Evolutionary conservation across 2,113 vertebrate genomes (phyloP).

Genomic region (Centropristis striata): DNA sequence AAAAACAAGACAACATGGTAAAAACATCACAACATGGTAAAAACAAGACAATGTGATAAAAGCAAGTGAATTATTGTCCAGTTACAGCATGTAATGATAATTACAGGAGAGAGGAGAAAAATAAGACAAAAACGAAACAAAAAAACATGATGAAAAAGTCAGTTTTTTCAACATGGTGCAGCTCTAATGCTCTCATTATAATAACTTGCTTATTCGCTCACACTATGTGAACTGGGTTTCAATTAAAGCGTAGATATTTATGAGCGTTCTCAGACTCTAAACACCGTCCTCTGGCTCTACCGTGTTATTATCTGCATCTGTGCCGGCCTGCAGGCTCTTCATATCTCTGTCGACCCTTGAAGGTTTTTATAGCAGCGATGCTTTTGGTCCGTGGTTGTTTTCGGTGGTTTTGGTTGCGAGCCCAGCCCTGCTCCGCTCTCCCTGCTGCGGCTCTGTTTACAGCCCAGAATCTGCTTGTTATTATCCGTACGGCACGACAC

Average conservation of each 20-base stretch:
- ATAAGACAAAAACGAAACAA: no score
- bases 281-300: conserved; percentile 8
- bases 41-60: no score
- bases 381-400: conserved; percentile 20
- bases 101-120: no score
- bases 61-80: no score
- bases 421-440: conserved; percentile 20
- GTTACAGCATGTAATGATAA: no score
- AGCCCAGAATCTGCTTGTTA: conserved; percentile 24
- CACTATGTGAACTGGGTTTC: background rate
- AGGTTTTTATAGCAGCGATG: conserved; percentile 47
- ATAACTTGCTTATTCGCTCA: background rate
- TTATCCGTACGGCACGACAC: background rate
- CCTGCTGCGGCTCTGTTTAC: conserved; percentile 11
- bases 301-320: conserved; percentile 34
- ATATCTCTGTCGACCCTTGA: conserved; percentile 10
- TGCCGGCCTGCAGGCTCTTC: conserved; percentile 16
- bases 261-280: background rate
- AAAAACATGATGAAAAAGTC: no score
- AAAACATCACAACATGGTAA: no score
- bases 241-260: background rate
- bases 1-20: no score
- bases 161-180: no score
- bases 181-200: background rate
- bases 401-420: conserved; percentile 30